Conservation (phyloP, 2,113 vertebrate species). For the Urocitellus parryii region DNA sequence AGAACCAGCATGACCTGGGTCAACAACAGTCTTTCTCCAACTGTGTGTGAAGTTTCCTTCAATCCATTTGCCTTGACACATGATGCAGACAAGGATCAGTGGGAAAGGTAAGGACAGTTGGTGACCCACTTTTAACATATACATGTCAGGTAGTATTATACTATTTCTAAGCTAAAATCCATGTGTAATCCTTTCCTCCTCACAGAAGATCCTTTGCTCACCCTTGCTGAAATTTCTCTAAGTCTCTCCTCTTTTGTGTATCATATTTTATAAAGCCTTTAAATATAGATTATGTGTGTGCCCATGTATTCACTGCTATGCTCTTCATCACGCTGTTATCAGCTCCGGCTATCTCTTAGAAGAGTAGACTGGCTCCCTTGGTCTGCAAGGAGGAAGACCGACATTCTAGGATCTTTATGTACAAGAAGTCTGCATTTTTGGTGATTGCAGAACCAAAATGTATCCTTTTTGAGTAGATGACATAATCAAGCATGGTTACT, state of each 20-base stretch:
- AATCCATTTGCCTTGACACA: neutral
- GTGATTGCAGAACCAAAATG: neutral
- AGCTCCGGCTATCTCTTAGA: neutral
- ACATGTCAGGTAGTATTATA: neutral
- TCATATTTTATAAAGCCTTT: neutral
- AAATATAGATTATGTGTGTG: neutral
- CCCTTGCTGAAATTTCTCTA: neutral
- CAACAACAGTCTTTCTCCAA: neutral
- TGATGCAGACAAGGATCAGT: neutral
- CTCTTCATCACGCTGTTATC: neutral
- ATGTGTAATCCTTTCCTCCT: neutral
- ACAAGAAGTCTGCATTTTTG: neutral
- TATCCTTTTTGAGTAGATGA: neutral
- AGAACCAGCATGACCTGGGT: conserved; percentile 13
- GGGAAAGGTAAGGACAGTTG: neutral
- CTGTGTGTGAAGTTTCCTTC: neutral
- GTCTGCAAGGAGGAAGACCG: neutral
- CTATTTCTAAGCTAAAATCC: neutral
- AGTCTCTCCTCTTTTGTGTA: neutral
- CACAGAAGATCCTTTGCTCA: no score
- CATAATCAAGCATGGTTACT: neutral
- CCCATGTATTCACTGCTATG: neutral
- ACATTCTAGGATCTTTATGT: neutral
- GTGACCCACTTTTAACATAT: conserved; percentile 1
- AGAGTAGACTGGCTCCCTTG: neutral